Evolutionary conservation across 2,888 invertebrate genomes (phyloP), one percentile per base, ranked within the genome.

Genomic region (Oasisia sp.): DNA sequence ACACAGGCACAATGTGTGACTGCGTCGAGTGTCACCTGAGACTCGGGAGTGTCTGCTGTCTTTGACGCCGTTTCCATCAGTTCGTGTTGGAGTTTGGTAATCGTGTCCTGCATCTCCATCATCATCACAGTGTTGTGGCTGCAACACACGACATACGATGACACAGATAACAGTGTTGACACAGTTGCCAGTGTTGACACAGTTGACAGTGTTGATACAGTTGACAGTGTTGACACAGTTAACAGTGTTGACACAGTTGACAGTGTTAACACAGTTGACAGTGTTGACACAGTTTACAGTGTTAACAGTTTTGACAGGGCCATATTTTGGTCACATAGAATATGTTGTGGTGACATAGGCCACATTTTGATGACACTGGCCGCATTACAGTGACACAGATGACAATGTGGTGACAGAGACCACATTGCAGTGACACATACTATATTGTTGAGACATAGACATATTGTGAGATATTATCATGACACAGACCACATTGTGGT

Each of bases 71-170:
- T 27, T 1, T 74, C 74, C 27, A 45, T 12, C 32, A 96, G 94
- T 93, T 96, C 95, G 92, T 95, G 92, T 92, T 95, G 95, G 27
- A 96, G 94, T 7, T 94, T 94, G 38, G 95, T 95, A 32, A 96
- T 96, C 1, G 96, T 96, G 92, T 96, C 95, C 93, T 96, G 96
- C 96, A 96, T 96, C 93, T 95, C 96, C 95, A 96, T 95, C 95
- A 96, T 96, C 8, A 95, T 94, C 1, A 95, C 95, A 8, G 96
- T 95, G 93, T 96, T 96, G 92, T 95, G 95, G 90, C 95, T 95
- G 94, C 91, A 92, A 92, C 11, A 90, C 32, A 45, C 2, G 19
- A 50, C 50, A 45, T 2, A 7, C 27, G 74, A 27, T 19, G 19
- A n/a, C n/a, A 74, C 27, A 27, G 7, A 74, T 19, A 5, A 14